phyloP scores from a whole-genome alignment of 2,113 vertebrate genomes.

The Neogale vison region DNA sequence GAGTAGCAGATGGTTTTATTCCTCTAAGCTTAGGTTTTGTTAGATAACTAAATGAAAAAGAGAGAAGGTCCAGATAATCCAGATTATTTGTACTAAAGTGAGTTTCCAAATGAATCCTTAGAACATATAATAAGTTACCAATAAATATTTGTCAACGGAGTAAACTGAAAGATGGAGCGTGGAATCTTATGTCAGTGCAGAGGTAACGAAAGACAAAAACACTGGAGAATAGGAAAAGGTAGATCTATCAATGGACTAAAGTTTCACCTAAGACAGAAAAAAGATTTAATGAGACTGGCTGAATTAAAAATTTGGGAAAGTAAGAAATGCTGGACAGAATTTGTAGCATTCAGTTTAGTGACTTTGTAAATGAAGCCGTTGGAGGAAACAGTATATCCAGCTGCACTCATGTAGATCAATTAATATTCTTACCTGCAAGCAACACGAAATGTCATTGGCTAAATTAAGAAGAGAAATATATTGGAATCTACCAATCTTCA shows the following conservation, averaged over 20 bases:
- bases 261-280: neutral
- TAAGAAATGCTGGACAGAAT: neutral
- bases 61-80: neutral
- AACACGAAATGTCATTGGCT: neutral
- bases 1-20: neutral
- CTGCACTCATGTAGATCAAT: neutral
- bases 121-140: neutral
- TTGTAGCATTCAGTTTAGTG: neutral
- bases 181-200: neutral
- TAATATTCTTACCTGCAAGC: neutral
- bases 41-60: neutral
- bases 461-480: neutral
- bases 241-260: neutral
- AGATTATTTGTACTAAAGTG: neutral
- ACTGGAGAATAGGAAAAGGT: neutral
- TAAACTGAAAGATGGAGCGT: neutral
- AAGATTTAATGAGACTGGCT: neutral
- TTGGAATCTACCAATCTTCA: neutral
- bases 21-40: neutral
- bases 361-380: neutral
- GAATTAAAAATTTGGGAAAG: neutral
- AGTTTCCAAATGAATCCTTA: neutral
- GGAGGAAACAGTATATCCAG: neutral
- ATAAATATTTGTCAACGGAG: neutral
- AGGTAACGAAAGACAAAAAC: neutral